Base-by-base conservation (phyloP, 2,797 vertebrate species). In the Esox lucius region DNA sequence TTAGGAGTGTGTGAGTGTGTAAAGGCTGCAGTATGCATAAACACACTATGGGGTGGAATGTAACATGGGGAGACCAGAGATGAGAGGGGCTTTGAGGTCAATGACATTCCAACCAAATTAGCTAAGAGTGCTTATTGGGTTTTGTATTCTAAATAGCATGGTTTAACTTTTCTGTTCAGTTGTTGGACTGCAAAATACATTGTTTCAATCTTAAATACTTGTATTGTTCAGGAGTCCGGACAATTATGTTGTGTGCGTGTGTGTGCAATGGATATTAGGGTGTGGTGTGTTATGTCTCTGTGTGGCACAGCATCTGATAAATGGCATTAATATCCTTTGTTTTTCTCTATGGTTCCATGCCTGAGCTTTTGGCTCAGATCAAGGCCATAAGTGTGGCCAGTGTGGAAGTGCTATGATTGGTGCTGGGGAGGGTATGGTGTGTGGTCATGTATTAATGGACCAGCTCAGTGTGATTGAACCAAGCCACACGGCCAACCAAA, bases 111-210 rank as follows among this genome's bases (percentile, higher is more conserved):
- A 24, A 72, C 75, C 35, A 65, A 75, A 70, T 24, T 74, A 79
- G 81, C 39, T 61, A 69, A 53, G 33, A 1, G 77, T 13, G 28
- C 67, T 75, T 74, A 73, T 3, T 33, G 31, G 13, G 28, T 9
- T 78, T 76, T 75, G 35, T 81, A 62, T 81, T 53, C 56, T 64
- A 48, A 28, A 73, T 31, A 33, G 61, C 61, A 72, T 69, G 15
- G 35, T 76, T 75, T 75, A 16, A 77, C 19, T 77, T 83, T 56
- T 71, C 68, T 70, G 64, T 79, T 79, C 75, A 72, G 51, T 70
- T 33, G 11, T 42, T 79, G 24, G 69, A 77, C 75, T 79, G 62
- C 77, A 7, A 78, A 77, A 53, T 9, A 22, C 72, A 39, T 74
- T 67, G 66, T 78, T 70, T 56, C 75, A 35, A 22, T 80, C 75